Percentiles rank a stretch among this genome's conserved stretches.
phyloP scores from a whole-genome alignment of 2,888 invertebrate species.

The Eurytoma adleriae region DNA sequence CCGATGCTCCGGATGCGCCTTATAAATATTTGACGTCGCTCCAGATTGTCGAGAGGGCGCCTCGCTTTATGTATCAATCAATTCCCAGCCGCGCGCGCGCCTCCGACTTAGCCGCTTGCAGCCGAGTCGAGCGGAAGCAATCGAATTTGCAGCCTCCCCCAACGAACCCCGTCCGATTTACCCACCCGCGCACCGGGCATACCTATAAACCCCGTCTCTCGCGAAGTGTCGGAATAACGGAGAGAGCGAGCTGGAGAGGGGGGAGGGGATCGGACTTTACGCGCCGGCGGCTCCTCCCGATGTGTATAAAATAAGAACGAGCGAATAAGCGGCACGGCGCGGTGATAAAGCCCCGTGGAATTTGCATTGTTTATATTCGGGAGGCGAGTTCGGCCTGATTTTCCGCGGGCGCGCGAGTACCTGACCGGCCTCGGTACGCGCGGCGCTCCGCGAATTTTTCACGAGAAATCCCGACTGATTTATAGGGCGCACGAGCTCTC shows the following conservation, averaged over 20 bases:
- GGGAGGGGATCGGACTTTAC: not conserved
- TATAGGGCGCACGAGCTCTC: conserved; percentile 55
- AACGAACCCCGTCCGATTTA: not conserved
- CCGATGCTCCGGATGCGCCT: not conserved
- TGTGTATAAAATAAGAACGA: conserved; percentile 21
- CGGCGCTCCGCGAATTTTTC: conserved; percentile 61
- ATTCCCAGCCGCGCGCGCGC: conserved; percentile 18
- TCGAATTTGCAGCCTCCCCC: conserved; percentile 30
- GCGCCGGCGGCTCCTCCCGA: not conserved
- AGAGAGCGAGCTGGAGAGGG: not conserved
- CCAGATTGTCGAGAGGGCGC: not conserved
- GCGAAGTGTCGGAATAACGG: not conserved
- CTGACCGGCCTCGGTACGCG: conserved; percentile 52
- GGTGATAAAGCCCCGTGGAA: conserved; percentile 11
- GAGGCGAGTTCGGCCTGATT: conserved; percentile 43
- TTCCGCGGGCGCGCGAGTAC: conserved; percentile 19
- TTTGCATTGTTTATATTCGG: conserved; percentile 43
- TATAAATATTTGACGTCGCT: conserved; percentile 3
- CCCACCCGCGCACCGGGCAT: not conserved
- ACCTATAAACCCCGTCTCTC: not conserved
- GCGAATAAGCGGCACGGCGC: conserved; percentile 11
- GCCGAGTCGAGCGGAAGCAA: conserved; percentile 20
- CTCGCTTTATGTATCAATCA: conserved; percentile 34
- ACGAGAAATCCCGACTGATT: conserved; percentile 62
- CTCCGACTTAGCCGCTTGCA: conserved; percentile 7